phyloP scores from a whole-genome alignment of 1,140 invertebrate species.

The Ips nitidus region DNA sequence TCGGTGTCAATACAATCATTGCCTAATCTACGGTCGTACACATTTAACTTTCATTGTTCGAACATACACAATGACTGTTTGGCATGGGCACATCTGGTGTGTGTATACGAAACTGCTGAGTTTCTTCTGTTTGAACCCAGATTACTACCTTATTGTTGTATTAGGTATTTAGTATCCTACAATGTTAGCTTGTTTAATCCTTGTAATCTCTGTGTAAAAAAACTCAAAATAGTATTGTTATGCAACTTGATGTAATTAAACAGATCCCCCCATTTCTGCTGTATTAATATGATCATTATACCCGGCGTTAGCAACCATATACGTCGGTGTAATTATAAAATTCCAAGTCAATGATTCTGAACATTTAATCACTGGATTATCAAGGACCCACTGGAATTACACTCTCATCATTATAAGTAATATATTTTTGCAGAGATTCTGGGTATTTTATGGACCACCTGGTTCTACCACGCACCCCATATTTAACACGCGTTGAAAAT shows the following conservation, averaged over 20 bases:
- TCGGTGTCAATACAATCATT: conserved; percentile 49
- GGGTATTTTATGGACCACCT: conserved; percentile 18
- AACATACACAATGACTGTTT: conserved; percentile 49
- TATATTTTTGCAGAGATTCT: conserved; percentile 15
- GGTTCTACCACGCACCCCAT: conserved; percentile 24
- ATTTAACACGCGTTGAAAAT: conserved; percentile 28
- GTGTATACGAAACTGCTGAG: conserved; percentile 14
- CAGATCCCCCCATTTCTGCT: too few relatives aligned
- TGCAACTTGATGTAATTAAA: not conserved
- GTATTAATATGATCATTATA: conserved; percentile 18
- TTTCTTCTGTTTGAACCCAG: conserved; percentile 21
- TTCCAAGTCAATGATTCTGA: conserved; percentile 38
- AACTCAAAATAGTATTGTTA: too few relatives aligned
- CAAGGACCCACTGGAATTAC: conserved; percentile 19
- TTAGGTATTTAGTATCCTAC: too few relatives aligned
- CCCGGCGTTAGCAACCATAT: conserved; percentile 9
- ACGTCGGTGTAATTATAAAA: conserved; percentile 39
- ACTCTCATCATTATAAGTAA: conserved; percentile 4
- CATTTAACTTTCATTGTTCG: conserved; percentile 51
- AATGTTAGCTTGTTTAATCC: too few relatives aligned
- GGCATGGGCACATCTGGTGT: conserved; percentile 46
- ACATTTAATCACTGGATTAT: conserved; percentile 21
- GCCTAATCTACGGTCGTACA: conserved; percentile 50
- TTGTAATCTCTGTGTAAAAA: too few relatives aligned
- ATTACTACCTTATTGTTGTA: conserved; percentile 9